Evolutionary conservation across 1,140 invertebrate species (phyloP).

Genomic region (Platorchestia sp.): DNA sequence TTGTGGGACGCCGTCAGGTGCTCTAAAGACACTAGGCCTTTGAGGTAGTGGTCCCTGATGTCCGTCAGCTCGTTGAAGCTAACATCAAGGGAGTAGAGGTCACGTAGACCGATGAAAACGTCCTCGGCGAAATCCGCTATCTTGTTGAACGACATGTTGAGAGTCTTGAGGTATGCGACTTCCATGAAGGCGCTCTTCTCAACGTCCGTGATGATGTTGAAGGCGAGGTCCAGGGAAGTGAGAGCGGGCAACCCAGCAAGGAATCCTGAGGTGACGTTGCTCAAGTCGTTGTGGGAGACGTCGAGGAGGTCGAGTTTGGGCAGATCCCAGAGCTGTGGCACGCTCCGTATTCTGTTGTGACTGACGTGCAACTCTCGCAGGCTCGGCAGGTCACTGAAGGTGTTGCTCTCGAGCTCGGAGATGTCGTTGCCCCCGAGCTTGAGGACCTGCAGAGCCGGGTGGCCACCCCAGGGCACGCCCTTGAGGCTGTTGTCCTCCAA

Average conservation of each 20-base stretch:
- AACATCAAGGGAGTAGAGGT: constrained; percentile 84
- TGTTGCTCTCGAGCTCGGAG: constrained; percentile 80
- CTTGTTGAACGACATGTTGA: constrained; percentile 84
- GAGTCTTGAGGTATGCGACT: constrained; percentile 80
- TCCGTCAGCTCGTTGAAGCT: constrained; percentile 81
- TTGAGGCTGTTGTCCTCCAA: constrained; percentile 80
- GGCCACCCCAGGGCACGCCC: constrained; percentile 81
- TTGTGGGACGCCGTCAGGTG: constrained; percentile 83
- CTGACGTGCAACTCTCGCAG: constrained; percentile 82
- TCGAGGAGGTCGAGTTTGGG: constrained; percentile 78
- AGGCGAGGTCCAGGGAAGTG: constrained; percentile 71
- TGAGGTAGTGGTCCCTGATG: constrained; percentile 73
- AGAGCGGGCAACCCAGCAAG: constrained; percentile 83
- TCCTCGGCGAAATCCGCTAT: constrained; percentile 69
- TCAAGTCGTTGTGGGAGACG: constrained; percentile 82
- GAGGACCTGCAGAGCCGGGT: constrained; percentile 82
- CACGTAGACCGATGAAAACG: constrained; percentile 80
- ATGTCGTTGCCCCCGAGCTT: constrained; percentile 85
- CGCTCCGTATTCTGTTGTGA: constrained; percentile 78
- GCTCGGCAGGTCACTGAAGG: constrained; percentile 85
- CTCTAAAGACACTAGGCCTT: constrained; percentile 82
- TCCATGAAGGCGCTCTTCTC: constrained; percentile 81
- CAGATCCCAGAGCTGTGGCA: constrained; percentile 66
- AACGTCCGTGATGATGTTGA: constrained; percentile 73
- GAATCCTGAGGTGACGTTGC: constrained; percentile 79